Conservation (phyloP, 1,140 invertebrate genomes). For the Meloidogyne floridensis region DNA sequence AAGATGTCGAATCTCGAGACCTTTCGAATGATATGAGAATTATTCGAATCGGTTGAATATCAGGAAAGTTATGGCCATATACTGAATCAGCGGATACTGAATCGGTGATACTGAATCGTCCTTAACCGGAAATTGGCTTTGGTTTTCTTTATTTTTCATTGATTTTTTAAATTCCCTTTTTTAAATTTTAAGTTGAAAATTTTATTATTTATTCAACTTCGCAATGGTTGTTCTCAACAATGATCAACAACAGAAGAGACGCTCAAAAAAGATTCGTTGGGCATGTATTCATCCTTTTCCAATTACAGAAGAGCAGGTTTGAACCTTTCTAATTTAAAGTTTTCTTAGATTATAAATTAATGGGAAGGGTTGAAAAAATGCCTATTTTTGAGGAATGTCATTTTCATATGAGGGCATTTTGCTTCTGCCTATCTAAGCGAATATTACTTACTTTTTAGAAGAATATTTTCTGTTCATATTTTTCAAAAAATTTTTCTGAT, state of each 20-base stretch:
- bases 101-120: no score
- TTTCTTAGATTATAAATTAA: not conserved
- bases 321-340: not conserved
- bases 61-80: no score
- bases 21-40: no score
- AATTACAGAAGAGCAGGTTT: not conserved
- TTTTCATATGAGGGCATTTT: not conserved
- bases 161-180: not conserved
- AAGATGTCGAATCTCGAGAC: no score
- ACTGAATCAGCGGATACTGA: no score
- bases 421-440: no score
- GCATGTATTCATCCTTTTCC: not conserved
- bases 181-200: no score
- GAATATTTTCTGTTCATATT: no score
- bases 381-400: not conserved
- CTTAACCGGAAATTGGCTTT: not conserved
- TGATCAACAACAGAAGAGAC: not conserved
- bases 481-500: no score
- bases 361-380: not conserved
- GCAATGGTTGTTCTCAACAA: not conserved
- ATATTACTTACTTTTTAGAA: no score
- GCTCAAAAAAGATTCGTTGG: not conserved
- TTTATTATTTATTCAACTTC: no score
- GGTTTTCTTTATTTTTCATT: not conserved
- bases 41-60: no score